Percentiles rank a stretch among this genome's conserved stretches.
Evolutionary conservation across 1,140 invertebrate species (phyloP).

Genomic region (Diprion similis): DNA sequence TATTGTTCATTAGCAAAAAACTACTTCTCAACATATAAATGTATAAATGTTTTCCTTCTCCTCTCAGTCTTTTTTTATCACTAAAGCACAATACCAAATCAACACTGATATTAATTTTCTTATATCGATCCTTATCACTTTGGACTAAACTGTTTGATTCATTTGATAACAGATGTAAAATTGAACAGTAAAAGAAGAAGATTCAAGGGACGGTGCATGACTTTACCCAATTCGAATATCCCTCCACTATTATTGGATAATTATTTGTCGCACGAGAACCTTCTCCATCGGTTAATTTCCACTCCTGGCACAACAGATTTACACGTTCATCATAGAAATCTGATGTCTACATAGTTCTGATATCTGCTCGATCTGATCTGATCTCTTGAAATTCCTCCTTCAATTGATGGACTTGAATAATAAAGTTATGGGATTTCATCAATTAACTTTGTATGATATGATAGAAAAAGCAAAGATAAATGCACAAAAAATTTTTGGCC

Average conservation of each 20-base stretch:
- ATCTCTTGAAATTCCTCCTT: neutral
- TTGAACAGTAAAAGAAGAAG: neutral
- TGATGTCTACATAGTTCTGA: neutral
- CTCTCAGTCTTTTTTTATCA: no score
- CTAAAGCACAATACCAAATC: no score
- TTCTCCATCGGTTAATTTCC: neutral
- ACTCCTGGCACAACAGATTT: slow-evolving; percentile 7
- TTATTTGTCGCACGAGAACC: neutral
- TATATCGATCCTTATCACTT: no score
- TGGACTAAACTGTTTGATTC: no score
- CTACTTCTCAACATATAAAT: no score
- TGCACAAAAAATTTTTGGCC: neutral
- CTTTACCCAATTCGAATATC: neutral
- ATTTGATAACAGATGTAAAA: neutral
- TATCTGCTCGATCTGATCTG: no score
- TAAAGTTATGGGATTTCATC: no score
- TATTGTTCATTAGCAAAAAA: no score
- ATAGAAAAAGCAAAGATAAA: no score
- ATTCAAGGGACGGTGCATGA: neutral
- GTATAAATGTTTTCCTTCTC: no score
- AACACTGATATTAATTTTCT: no score
- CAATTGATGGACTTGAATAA: neutral
- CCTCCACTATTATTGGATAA: neutral
- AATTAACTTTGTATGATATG: no score
- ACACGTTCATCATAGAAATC: neutral